Evolutionary conservation across 2,113 vertebrate species (phyloP).

Genomic region (Scytalopus superciliaris): DNA sequence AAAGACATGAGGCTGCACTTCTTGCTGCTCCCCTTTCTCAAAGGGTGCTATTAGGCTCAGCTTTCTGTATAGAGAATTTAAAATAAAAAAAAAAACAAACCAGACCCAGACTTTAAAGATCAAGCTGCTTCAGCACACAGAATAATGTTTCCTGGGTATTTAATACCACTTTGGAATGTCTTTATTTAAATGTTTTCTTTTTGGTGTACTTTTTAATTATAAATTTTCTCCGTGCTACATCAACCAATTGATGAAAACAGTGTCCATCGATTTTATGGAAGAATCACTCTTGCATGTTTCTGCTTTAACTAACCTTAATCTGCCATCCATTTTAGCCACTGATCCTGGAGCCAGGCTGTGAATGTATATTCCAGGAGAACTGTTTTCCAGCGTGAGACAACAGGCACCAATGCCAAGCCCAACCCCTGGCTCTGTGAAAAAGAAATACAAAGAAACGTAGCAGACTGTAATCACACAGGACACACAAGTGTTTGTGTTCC

Average conservation of each 20-base stretch:
- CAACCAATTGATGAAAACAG: neutral
- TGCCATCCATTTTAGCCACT: conserved; percentile 94
- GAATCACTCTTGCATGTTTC: neutral
- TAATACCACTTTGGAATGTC: neutral
- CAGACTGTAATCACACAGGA: neutral
- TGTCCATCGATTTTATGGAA: neutral
- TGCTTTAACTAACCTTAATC: conserved; percentile 83
- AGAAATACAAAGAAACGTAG: neutral
- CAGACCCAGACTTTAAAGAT: neutral
- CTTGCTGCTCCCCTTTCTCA: neutral
- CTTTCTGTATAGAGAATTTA: neutral
- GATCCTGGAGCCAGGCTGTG: conserved; percentile 94
- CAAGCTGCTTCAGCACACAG: neutral
- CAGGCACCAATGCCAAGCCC: conserved; percentile 93
- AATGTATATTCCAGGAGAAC: conserved; percentile 91
- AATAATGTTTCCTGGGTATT: neutral
- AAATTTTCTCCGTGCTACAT: neutral
- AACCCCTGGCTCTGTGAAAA: conserved; percentile 85
- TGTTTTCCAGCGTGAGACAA: conserved; percentile 88
- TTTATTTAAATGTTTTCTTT: neutral
- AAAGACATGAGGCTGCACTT: conserved; percentile 8
- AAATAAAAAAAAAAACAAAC: neutral
- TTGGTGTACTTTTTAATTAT: neutral
- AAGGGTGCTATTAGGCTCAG: conserved; percentile 6
- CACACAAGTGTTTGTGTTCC: conserved; percentile 35